Conservation (phyloP, 2,888 invertebrate genomes). For the Spilarctia lutea region DNA sequence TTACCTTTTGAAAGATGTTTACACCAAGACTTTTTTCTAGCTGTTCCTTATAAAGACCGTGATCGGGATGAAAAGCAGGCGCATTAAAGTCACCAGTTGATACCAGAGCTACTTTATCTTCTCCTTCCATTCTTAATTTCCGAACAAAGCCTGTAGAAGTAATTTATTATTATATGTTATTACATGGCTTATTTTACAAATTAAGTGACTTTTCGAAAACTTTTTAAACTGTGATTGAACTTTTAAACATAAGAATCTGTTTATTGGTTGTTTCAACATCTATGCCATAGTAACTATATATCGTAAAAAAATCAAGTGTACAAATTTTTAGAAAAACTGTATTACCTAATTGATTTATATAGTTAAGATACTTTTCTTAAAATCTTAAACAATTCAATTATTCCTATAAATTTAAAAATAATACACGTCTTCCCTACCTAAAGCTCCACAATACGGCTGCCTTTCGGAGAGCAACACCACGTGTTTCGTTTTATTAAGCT, state of each 20-base stretch:
- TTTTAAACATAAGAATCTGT: too few relatives aligned
- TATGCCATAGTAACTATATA: too few relatives aligned
- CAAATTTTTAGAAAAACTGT: neutral
- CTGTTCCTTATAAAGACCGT: constrained; percentile 81
- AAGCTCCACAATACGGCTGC: constrained; percentile 63
- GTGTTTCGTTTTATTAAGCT: constrained; percentile 57
- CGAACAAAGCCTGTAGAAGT: constrained; percentile 87
- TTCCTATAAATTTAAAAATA: neutral
- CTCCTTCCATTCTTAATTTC: constrained; percentile 88
- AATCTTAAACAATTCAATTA: neutral
- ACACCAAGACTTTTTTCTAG: constrained; percentile 88
- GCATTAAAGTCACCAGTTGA: constrained; percentile 80
- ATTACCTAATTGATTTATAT: neutral
- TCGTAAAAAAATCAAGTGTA: too few relatives aligned
- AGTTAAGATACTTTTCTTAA: neutral
- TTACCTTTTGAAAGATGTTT: constrained; percentile 85
- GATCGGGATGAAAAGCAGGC: constrained; percentile 79
- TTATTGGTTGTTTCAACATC: too few relatives aligned
- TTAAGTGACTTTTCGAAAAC: too few relatives aligned
- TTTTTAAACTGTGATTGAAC: too few relatives aligned
- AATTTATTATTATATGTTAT: neutral
- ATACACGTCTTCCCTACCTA: constrained; percentile 52
- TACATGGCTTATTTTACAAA: too few relatives aligned
- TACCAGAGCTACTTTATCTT: constrained; percentile 75
- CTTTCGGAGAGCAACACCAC: constrained; percentile 64